Evolutionary conservation across 2,888 invertebrate species (phyloP), one percentile per base, ranked within the genome.

Genomic region (Erynnis tages): DNA sequence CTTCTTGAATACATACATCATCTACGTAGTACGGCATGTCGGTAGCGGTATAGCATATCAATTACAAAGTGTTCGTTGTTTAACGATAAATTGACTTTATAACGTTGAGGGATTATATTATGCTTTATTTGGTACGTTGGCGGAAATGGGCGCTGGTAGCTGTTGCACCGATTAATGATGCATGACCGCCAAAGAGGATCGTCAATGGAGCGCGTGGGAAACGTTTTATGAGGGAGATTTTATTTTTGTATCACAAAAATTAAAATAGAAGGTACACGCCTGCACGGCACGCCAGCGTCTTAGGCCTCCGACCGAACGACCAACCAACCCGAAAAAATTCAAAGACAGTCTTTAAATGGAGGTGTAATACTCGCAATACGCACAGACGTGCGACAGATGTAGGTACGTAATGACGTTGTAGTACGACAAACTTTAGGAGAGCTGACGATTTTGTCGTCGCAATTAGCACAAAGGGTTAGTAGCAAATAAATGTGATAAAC

Each of bases 121-220:
- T 71, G 59, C 57, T 66, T 64, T 69, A 62, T 67, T 74, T 74
- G 71, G 69, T 61, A 71, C 66, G 71, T 71, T 73, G 72, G 71
- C 86, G 86, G 86, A 86, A 86, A 80, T 83, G 80, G 79, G 79
- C 73, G 77, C 75, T 71, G 75, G 69, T 69, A 69, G 69, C 65
- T 65, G 73, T 69, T 70, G 70, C 69, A 69, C 57, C 61, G 63
- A 61, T 62, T 73, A 82, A 83, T 82, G 82, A 67, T 61, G 76
- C 83, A 76, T 77, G 73, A 76, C 78, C 68, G 66, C 67, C 66
- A 62, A 67, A 67, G 60, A 66, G 68, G 60, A 65, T 59, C 55
- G 66, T 59, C 79, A 74, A 74, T 75, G 75, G 67, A 58, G 66
- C 73, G 80, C 80, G 82, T 84, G 82, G 81, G 83, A 87, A 72